Base-by-base conservation (phyloP, 1,140 invertebrate genomes). In the Camponotus pennsylvanicus region DNA sequence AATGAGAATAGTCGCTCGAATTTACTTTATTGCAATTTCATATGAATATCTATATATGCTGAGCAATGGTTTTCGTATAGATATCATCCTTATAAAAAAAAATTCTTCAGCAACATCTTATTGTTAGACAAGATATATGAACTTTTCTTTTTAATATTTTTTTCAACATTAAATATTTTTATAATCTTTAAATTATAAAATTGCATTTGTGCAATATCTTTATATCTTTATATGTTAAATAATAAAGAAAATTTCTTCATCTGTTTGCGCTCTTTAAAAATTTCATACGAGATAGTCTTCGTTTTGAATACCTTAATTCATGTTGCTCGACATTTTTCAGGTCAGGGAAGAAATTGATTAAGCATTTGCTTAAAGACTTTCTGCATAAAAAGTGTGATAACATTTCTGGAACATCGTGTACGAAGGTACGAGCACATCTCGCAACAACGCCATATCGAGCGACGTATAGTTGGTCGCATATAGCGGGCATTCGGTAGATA, bases 371-470 rank as follows among this genome's bases (percentile, higher is more conserved):
- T 4, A n/a, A 85, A 34, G 37, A 40, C 78, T 63, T 64, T 40
- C 7, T 11, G 6, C 18, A 52, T n/a, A 34, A 34, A 11, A 15
- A 61, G 8, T 34, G 61, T 11, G 66, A n/a, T 21, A 34, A 45
- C 34, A 78, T 57, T 78, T 57, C 34, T 61, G 27, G 34, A n/a
- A n/a, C 8, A 64, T 4, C 15, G 13, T 57, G 11, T 15, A 34
- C 34, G 70, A 21, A 40, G 21, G n/a, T 59, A 11, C 34, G 37
- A 64, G 59, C 32, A 9, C 66, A 61, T 37, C 59, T 73, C 21
- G 27, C n/a, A 40, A 52, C 80, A 59, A 83, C 45, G 69, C 40
- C 42, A 57, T 85, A 90, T 89, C 71, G 85, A 89, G 57, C 78
- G 52, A 8, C 13, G 15, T 59, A 52, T 21, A 80, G 86, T 87